Base-by-base conservation (phyloP, 2,888 invertebrate genomes). In the Dynastes hyllus region DNA sequence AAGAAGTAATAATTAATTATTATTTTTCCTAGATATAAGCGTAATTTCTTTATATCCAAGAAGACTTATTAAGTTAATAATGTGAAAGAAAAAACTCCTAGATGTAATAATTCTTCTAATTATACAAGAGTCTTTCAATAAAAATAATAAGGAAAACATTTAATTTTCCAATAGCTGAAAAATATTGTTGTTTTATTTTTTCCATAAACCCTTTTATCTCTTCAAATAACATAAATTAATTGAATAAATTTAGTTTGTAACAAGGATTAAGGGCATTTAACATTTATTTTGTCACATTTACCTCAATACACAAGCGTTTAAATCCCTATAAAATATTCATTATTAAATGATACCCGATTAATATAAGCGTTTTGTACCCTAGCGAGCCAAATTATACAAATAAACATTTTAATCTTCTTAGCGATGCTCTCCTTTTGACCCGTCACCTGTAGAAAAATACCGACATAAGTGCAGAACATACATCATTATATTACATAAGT, bases 101-200 rank as follows among this genome's bases (percentile, higher is more conserved):
- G 71, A 22, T 73, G 58, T 58, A 55, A 50, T 22, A 45, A 40
- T 73, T 73, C 58, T 58, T 73, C 71, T 73, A 22, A 73, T 71
- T 58, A 73, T 73, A 58, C 9, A 37, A 78, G 22, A 70, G 40
- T 77, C 77, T 69, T 70, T 77, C 32, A 77, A 77, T 40, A 51
- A 77, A 70, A 77, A 51, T 73, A 58, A 50, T 63, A 22, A 70
- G 53, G 78, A 50, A 71, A 78, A 70, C 61, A 77, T 61, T 63
- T 50, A 58, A 77, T 45, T 78, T 77, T 78, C 58, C 78, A 45
- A 71, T 78, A 78, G 51, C 78, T 61, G n/a, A 58, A 63, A 66
- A 29, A 22, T 22, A 37, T 58, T 63, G 78, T 78, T n/a, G 13
- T 78, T 50, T 71, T 50, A 67, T 77, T 71, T 22, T 22, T 22